A percentile compares a stretch with the other conserved stretches of the same genome.
Evolutionary conservation across 2,888 invertebrate genomes (phyloP).

Genomic region (Nezara viridula): DNA sequence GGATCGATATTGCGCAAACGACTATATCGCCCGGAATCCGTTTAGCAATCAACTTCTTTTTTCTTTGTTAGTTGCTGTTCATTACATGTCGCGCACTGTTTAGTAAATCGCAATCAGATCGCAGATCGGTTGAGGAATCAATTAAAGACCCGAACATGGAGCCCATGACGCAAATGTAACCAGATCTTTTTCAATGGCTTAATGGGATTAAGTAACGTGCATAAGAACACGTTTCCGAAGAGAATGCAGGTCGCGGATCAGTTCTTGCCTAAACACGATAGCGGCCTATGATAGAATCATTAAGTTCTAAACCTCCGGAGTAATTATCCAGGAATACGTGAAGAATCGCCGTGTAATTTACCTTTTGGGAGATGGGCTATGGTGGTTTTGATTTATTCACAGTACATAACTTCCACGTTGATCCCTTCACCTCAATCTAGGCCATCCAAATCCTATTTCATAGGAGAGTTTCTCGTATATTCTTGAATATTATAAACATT

Average conservation of each 20-base stretch:
- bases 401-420: background rate
- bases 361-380: background rate
- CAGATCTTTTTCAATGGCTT: conserved; percentile 24
- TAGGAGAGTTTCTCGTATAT: background rate
- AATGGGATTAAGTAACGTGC: conserved; percentile 41
- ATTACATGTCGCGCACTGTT: conserved; percentile 19
- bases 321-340: conserved; percentile 10
- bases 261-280: conserved; percentile 13
- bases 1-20: background rate
- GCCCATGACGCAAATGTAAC: conserved; percentile 21
- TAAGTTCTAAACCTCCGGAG: background rate
- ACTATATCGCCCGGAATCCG: background rate
- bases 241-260: conserved; percentile 8
- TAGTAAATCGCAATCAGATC: conserved; percentile 37
- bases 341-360: conserved; percentile 33
- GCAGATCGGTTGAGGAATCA: conserved; percentile 26
- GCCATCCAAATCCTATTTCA: background rate
- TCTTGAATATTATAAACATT: background rate
- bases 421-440: background rate
- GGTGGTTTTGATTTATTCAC: background rate
- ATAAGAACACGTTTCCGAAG: conserved; percentile 49
- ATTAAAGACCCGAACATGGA: conserved; percentile 25
- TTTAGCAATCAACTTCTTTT: background rate
- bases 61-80: background rate
- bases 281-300: conserved; percentile 20